phyloP scores from a whole-genome alignment of 2,797 vertebrate species.

The Scleropages formosus region DNA sequence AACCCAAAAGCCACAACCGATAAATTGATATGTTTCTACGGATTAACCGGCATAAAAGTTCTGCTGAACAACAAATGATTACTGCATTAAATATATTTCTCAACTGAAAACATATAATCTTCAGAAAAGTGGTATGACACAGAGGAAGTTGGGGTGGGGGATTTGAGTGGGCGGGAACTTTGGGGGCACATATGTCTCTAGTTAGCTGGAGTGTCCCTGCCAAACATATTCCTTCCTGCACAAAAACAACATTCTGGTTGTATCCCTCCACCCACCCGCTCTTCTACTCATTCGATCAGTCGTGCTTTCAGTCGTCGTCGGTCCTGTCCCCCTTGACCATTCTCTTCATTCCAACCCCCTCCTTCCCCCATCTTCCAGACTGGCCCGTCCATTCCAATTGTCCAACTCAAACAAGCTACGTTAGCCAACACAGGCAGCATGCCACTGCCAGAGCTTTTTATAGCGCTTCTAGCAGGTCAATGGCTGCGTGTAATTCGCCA shows the following conservation, averaged over 20 bases:
- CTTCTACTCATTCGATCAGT: constrained; percentile 42
- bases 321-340: constrained; percentile 50
- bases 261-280: constrained; percentile 32
- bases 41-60: no score
- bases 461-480: constrained; percentile 70
- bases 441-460: constrained; percentile 64
- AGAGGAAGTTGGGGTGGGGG: constrained; percentile 38
- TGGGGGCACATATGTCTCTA: constrained; percentile 52
- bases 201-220: constrained; percentile 54
- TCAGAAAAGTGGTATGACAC: constrained; percentile 20
- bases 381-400: not conserved
- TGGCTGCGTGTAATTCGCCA: constrained; percentile 55
- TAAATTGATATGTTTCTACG: no score
- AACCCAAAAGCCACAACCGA: no score
- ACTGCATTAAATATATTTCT: no score
- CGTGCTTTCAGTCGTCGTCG: not conserved
- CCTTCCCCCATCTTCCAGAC: constrained; percentile 43
- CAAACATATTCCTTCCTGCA: constrained; percentile 49
- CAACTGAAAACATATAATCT: not conserved
- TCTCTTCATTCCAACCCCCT: constrained; percentile 47
- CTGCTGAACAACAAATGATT: no score
- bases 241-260: constrained; percentile 49
- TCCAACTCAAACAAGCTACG: constrained; percentile 67
- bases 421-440: constrained; percentile 54
- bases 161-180: constrained; percentile 31